phyloP scores from a whole-genome alignment of 2,888 invertebrate species.

The Phaonia tiefii region DNA sequence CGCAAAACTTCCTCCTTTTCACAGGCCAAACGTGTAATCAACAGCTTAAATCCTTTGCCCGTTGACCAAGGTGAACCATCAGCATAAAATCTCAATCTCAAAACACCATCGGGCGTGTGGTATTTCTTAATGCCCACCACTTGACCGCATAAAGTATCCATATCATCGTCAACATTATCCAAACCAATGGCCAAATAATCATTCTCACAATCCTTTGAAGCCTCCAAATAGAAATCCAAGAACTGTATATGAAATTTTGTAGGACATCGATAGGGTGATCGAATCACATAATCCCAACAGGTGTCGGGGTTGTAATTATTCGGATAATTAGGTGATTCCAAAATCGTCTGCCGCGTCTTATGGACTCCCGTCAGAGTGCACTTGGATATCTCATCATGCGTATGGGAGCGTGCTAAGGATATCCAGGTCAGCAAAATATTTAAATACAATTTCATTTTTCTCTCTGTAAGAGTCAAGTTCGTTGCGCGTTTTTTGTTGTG shows the following conservation, averaged over 20 bases:
- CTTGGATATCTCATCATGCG: constrained; percentile 75
- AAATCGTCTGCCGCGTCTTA: constrained; percentile 80
- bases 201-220: constrained; percentile 81
- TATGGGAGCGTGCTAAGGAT: constrained; percentile 58
- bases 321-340: constrained; percentile 83
- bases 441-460: constrained; percentile 42
- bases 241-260: constrained; percentile 82
- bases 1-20: constrained; percentile 73
- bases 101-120: constrained; percentile 80
- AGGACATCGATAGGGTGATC: constrained; percentile 81
- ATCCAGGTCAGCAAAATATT: constrained; percentile 11
- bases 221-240: constrained; percentile 82
- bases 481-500: constrained; percentile 40
- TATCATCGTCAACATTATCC: constrained; percentile 74
- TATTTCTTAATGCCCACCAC: constrained; percentile 81
- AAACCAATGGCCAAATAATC: constrained; percentile 82
- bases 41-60: constrained; percentile 81
- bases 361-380: constrained; percentile 79
- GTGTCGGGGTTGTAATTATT: constrained; percentile 79
- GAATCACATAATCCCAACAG: constrained; percentile 81
- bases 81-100: constrained; percentile 81
- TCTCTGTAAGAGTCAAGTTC: constrained; percentile 2
- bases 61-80: constrained; percentile 77
- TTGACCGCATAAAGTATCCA: constrained; percentile 82
- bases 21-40: constrained; percentile 82